Base-by-base conservation (phyloP, 2,797 vertebrate genomes). In the Ciconia nigra region DNA sequence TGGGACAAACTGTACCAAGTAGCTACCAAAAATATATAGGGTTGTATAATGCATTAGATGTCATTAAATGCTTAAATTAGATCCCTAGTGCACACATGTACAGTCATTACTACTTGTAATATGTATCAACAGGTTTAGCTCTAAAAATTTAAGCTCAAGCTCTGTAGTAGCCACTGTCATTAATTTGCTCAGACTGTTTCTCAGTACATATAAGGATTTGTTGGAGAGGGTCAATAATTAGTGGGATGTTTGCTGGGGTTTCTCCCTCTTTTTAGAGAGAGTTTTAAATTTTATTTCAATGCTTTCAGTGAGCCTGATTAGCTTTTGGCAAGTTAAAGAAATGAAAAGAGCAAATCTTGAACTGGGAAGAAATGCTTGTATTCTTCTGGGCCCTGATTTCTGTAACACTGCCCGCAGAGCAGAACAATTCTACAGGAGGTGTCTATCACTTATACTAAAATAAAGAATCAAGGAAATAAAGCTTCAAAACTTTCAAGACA, bases 61-160 rank as follows among this genome's bases (percentile, higher is more conserved):
- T 73, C 39, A 80, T 80, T 95, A 87, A 82, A 55, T 87, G 62
- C 47, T 77, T 91, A 63, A 70, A 83, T 77, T 85, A 73, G 18
- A n/a, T 89, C 74, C 19, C 82, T 70, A 37, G 31, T 73, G 47
- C 59, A 65, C 10, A 39, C 13, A 29, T 61, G 28, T 46, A 11
- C 21, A 42, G 16, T 76, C 24, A 9, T 39, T 78, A 70, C 11
- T 87, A 26, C 41, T 73, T 73, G 22, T 66, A 74, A 58, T 72
- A 54, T 17, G 8, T 73, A 59, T 55, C 61, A 89, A 24, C 31
- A 41, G 13, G 22, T 80, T 80, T 59, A 81, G 41, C 11, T 82
- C 37, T 87, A 46, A 52, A 72, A 80, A 35, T 49, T 66, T 57
- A 49, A 80, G 24, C 10, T 72, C 12, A 46, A 54, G 10, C 51